Conservation (phyloP, 2,113 vertebrate species). For the Passer domesticus region DNA sequence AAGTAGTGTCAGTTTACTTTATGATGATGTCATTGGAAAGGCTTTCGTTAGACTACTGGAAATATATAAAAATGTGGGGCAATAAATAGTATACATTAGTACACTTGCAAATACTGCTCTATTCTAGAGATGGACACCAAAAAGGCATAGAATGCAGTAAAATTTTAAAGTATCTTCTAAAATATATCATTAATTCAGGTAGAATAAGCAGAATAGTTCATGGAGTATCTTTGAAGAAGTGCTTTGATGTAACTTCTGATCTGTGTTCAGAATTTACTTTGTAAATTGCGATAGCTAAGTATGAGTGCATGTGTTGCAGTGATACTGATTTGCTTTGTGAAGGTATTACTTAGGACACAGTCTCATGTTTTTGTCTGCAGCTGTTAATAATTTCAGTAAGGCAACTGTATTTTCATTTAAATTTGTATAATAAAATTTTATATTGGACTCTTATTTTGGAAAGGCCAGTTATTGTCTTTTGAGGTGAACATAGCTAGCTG, state of each 20-base stretch:
- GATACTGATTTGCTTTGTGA: neutral
- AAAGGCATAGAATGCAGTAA: neutral
- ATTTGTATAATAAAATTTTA: neutral
- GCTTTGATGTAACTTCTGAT: neutral
- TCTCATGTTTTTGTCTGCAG: neutral
- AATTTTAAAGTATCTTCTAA: neutral
- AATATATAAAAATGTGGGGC: neutral
- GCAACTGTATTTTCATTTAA: neutral
- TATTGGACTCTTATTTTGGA: neutral
- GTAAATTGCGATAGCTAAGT: neutral
- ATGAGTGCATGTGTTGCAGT: neutral
- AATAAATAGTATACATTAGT: neutral
- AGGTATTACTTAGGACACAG: neutral
- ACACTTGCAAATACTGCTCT: neutral
- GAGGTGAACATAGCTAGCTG: neutral
- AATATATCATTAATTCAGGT: neutral
- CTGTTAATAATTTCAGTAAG: neutral
- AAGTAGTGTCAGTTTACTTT: neutral
- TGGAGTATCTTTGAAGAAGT: neutral
- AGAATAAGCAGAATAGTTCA: neutral
- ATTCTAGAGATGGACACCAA: neutral
- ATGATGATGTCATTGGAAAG: neutral
- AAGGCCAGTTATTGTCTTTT: neutral
- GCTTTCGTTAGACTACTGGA: neutral
- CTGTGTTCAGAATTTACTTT: neutral